These are phyloP conservation scores for Psilopsiagon aurifrons DNA, from an alignment of 2,113 vertebrate genomes.

Conservation along the genomic window DNA sequence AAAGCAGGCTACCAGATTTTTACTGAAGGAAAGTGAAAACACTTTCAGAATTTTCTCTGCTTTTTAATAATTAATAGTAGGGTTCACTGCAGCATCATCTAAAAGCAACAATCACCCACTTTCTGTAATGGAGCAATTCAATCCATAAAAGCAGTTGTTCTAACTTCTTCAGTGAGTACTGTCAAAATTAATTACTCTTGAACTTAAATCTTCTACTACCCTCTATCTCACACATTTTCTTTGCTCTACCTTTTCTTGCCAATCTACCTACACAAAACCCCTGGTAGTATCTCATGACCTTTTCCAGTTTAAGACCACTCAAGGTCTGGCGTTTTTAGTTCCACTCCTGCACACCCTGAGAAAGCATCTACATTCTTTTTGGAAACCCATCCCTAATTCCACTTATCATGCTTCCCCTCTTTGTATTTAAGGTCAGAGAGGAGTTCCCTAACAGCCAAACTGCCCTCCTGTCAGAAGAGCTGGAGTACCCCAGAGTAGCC, in stretches of 20 bases:
- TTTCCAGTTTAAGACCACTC: neutral
- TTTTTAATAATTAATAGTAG: neutral
- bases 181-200: neutral
- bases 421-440: neutral
- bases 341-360: neutral
- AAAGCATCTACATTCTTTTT: neutral
- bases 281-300: fast-evolving
- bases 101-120: neutral
- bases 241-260: neutral
- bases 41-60: neutral
- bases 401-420: neutral
- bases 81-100: neutral
- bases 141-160: neutral
- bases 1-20: neutral
- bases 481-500: neutral
- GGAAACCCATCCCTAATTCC: neutral
- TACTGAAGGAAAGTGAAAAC: neutral
- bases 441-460: neutral
- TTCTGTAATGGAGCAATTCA: neutral
- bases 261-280: neutral
- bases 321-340: neutral
- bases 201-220: neutral
- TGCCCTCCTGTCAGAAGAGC: neutral
- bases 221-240: neutral
- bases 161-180: neutral